phyloP scores from a whole-genome alignment of 2,113 vertebrate species.

The Pipra filicauda region DNA sequence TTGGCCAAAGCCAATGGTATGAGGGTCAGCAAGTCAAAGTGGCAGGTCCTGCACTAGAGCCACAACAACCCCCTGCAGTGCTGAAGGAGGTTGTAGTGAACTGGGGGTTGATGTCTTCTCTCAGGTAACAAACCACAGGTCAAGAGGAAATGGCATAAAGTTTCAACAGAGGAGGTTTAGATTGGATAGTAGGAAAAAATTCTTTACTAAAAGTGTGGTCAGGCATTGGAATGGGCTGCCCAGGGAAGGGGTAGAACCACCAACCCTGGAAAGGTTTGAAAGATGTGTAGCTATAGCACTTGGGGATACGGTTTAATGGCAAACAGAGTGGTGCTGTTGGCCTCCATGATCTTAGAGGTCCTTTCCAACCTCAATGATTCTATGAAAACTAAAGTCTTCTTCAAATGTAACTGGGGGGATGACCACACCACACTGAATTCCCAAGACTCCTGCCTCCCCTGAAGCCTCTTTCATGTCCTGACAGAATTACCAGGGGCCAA shows the following conservation, averaged over 20 bases:
- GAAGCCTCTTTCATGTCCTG: neutral
- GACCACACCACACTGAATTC: rapidly evolving
- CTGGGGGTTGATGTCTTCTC: neutral
- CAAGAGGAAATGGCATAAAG: neutral
- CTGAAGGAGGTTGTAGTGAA: neutral
- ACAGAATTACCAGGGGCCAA: neutral
- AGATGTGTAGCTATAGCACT: neutral
- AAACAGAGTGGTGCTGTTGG: neutral
- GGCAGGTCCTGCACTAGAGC: neutral
- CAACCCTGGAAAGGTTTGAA: neutral
- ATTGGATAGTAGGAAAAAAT: neutral
- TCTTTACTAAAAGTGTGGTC: no score
- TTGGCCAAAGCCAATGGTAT: neutral
- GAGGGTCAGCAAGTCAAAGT: neutral
- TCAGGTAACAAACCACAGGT: neutral
- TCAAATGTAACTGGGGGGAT: neutral
- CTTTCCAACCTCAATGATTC: neutral
- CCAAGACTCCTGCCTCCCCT: neutral
- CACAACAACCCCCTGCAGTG: neutral
- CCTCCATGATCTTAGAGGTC: neutral
- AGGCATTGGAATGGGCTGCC: neutral
- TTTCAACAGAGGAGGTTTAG: neutral
- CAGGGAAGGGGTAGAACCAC: neutral
- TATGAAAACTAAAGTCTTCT: neutral
- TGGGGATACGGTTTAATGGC: neutral